Base-by-base conservation (phyloP, 2,888 invertebrate species). In the Thera obeliscata region DNA sequence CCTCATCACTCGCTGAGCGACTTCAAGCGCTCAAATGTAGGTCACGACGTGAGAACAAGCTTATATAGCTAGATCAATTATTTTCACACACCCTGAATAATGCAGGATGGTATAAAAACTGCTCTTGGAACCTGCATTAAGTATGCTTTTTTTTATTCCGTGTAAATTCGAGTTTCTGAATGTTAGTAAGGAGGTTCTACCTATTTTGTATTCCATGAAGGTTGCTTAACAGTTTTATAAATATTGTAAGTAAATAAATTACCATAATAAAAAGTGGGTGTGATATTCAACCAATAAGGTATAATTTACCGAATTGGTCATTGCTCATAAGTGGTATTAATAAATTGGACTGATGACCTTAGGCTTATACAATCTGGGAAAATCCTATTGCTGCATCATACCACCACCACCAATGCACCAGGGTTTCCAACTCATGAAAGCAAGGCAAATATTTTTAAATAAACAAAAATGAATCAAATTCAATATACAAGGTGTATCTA, bases 21-120 rank as follows among this genome's bases (percentile, higher is more conserved):
- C 35, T 67, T 71, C 22, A 54, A 66, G 9, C 12, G 50, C 60
- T 56, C 55, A 68, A 73, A 80, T 76, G 73, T 78, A 73, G 79
- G 81, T 75, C 79, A 77, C 60, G 64, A 77, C 60, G 63, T 73
- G 59, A 65, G 54, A 69, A 76, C 67, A 8, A 46, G 9, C 43
- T 46, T 5, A 7, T 41, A 4, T 41, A 41, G 41, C 7, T 22
- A 22, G 22, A 22, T 22, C 22, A 22, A 22, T 22, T 22, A 22
- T 22, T 22, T 22, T 22, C 22, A 22, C 22, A 22, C 22, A 22
- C 22, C 22, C 22, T 22, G 22, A 1, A 22, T 22, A 22, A 41
- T 41, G 7, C 41, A 41, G 7, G 41, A 7, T 41, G 3, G 1
- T 41, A 41, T 5, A 41, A 41, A 41, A 7, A 41, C 41, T 41